Evolutionary conservation across 2,113 vertebrate genomes (phyloP).

Genomic region (Hirundichthys speculiger): DNA sequence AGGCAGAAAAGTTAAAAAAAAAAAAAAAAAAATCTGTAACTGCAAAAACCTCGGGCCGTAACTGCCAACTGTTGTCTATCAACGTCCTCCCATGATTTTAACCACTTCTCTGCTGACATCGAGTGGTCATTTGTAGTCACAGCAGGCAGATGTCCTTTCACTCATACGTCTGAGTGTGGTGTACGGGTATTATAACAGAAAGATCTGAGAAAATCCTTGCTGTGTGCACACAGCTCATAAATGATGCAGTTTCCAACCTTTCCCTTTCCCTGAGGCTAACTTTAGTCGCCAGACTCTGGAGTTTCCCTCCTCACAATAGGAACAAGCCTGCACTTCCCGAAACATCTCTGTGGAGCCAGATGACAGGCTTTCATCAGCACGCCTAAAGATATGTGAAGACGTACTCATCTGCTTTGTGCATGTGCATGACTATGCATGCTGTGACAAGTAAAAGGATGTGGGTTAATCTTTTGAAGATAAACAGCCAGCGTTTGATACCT

Average conservation of each 20-base stretch:
- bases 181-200: not conserved
- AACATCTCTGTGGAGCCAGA: conserved; percentile 45
- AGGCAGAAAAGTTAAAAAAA: no score
- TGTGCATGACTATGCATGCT: conserved; percentile 18
- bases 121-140: conserved; percentile 37
- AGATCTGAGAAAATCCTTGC: not conserved
- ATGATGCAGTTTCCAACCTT: not conserved
- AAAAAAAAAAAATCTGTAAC: no score
- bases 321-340: conserved; percentile 23
- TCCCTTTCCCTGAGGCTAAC: conserved; percentile 5
- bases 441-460: conserved; percentile 51
- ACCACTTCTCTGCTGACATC: conserved; percentile 61
- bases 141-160: conserved; percentile 3
- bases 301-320: conserved; percentile 14
- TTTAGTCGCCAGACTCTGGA: not conserved
- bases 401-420: not conserved
- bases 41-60: no score
- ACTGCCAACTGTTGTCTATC: no score
- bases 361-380: conserved; percentile 32
- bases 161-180: not conserved
- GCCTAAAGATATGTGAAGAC: conserved; percentile 24
- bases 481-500: conserved; percentile 64
- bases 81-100: not conserved
- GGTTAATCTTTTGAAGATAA: conserved; percentile 66
- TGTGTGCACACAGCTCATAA: not conserved